These are phyloP conservation scores for Lipophrys pholis DNA, from an alignment of 2,113 vertebrate species.

Conservation along the genomic window DNA sequence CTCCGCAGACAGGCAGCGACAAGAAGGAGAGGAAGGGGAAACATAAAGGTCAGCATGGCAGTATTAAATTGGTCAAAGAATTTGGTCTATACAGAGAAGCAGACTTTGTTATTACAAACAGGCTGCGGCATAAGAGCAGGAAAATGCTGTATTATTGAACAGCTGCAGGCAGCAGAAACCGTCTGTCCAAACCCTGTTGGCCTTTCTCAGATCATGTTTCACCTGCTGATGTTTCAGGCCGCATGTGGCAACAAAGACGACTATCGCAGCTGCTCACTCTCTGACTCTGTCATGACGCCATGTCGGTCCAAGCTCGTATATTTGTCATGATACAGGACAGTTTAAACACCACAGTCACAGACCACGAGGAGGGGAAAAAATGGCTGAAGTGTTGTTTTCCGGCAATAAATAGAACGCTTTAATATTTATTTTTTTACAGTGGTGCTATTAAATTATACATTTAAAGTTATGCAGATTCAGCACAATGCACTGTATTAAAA, in stretches of 20 bases:
- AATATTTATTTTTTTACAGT: constrained; percentile 7
- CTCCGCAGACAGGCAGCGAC: constrained; percentile 90
- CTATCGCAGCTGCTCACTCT: constrained; percentile 21
- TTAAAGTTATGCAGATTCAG: not conserved
- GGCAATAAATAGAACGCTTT: not conserved
- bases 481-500: not conserved
- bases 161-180: constrained; percentile 13
- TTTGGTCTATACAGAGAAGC: not conserved
- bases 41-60: constrained; percentile 93
- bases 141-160: constrained; percentile 5
- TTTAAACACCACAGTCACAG: constrained; percentile 18
- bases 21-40: constrained; percentile 96
- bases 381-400: not conserved
- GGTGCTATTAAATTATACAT: not conserved
- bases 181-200: not conserved
- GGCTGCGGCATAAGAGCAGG: not conserved
- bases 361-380: constrained; percentile 18
- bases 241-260: constrained; percentile 31
- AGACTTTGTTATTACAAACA: not conserved
- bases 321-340: constrained; percentile 37
- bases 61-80: constrained; percentile 35
- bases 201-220: constrained; percentile 21
- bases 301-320: constrained; percentile 35
- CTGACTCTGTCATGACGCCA: constrained; percentile 27
- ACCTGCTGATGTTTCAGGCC: constrained; percentile 18